phyloP scores from a whole-genome alignment of 2,113 vertebrate genomes.

The Oxyruncus cristatus region DNA sequence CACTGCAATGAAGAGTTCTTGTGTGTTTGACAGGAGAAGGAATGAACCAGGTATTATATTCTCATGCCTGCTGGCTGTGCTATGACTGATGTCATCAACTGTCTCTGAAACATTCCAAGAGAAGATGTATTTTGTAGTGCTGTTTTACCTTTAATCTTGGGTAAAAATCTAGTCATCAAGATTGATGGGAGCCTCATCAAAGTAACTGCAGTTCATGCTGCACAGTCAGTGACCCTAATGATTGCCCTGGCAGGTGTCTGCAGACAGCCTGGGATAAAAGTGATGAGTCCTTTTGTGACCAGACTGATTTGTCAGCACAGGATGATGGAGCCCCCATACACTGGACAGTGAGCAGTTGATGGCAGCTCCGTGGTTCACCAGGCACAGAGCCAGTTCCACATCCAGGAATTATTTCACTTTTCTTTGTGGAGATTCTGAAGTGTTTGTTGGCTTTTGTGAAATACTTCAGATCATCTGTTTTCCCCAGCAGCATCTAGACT shows the following conservation, averaged over 20 bases:
- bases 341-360: background rate
- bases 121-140: background rate
- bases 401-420: constrained; percentile 25
- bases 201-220: background rate
- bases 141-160: background rate
- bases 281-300: background rate
- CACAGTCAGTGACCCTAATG: background rate
- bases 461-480: constrained; percentile 30
- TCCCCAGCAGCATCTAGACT: constrained; percentile 18
- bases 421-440: background rate
- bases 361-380: background rate
- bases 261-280: background rate
- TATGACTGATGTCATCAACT: background rate
- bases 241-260: background rate
- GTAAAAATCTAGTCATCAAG: background rate
- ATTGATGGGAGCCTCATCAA: background rate
- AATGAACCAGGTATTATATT: background rate
- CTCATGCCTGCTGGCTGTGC: background rate
- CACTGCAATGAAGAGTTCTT: background rate
- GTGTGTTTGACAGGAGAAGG: background rate
- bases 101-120: background rate
- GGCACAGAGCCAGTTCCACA: background rate
- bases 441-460: constrained; percentile 11
- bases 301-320: background rate
- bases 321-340: background rate